These are phyloP conservation scores for Poecile atricapillus DNA, from an alignment of 2,113 vertebrate genomes.

Conservation along the genomic window DNA sequence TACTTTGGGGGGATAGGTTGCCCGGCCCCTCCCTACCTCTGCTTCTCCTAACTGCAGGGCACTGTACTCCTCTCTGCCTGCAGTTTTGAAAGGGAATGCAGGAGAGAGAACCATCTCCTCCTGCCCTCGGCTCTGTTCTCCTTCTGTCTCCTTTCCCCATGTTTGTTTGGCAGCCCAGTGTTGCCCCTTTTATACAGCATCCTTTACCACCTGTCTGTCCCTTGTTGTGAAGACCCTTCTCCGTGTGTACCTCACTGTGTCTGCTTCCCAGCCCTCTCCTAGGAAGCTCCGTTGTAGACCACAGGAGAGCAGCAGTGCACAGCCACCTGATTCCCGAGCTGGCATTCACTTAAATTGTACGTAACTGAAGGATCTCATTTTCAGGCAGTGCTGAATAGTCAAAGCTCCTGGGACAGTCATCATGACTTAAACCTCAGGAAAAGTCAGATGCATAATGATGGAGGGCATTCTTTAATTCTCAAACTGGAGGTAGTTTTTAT, in stretches of 20 bases:
- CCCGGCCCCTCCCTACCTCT: not conserved
- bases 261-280: not conserved
- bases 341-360: not conserved
- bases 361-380: not conserved
- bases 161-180: not conserved
- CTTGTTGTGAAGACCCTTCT: not conserved
- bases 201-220: not conserved
- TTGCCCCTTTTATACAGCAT: not conserved
- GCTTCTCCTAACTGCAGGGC: accelerated
- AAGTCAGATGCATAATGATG: not conserved
- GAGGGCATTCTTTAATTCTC: not conserved
- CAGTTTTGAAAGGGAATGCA: not conserved
- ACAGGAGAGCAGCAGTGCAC: conserved; percentile 39
- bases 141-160: not conserved
- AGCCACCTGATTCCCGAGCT: not conserved
- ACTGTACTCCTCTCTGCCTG: not conserved
- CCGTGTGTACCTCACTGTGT: accelerated
- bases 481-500: not conserved
- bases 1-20: not conserved
- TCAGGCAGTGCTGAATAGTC: not conserved
- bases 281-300: not conserved
- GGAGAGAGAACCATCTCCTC: not conserved
- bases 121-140: accelerated
- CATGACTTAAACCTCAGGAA: not conserved
- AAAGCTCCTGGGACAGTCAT: not conserved